Evolutionary conservation across 2,888 invertebrate species (phyloP).

Genomic region (Branchipolynoe longqiensis): DNA sequence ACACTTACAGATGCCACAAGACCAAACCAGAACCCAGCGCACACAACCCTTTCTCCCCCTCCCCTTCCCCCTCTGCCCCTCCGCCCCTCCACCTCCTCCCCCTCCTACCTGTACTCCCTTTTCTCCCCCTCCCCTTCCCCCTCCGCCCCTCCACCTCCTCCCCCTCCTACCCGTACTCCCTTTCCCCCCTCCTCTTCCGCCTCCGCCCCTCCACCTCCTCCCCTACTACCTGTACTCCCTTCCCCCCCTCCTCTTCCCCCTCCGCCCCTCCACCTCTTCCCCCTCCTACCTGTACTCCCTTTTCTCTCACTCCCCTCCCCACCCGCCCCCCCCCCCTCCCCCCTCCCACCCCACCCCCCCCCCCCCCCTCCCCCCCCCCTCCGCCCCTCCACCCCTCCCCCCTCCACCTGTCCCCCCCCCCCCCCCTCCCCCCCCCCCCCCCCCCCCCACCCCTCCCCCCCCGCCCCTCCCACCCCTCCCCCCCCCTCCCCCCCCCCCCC

Average conservation of each 20-base stretch:
- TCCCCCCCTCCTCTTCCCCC: neutral
- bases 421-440: too few relatives aligned
- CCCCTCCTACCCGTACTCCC: neutral
- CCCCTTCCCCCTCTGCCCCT: neutral
- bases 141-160: slow-evolving; percentile 4
- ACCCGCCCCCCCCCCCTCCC: neutral
- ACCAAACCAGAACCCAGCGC: too few relatives aligned
- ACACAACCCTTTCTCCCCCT: too few relatives aligned
- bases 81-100: neutral
- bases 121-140: neutral
- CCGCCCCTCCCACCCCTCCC: too few relatives aligned
- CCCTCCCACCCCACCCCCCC: too few relatives aligned
- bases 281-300: neutral
- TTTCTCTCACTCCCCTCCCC: neutral
- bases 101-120: neutral
- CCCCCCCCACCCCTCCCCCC: too few relatives aligned
- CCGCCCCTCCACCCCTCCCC: too few relatives aligned
- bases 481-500: too few relatives aligned
- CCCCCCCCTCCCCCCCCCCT: too few relatives aligned
- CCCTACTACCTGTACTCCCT: too few relatives aligned
- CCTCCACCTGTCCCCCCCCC: too few relatives aligned
- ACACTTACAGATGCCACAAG: too few relatives aligned
- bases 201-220: neutral
- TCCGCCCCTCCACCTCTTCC: neutral
- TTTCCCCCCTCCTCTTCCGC: neutral